Percentiles rank a stretch among this genome's conserved stretches.
Evolutionary conservation across 2,888 invertebrate species (phyloP).

Genomic region (Gymnosoma rotundatum): DNA sequence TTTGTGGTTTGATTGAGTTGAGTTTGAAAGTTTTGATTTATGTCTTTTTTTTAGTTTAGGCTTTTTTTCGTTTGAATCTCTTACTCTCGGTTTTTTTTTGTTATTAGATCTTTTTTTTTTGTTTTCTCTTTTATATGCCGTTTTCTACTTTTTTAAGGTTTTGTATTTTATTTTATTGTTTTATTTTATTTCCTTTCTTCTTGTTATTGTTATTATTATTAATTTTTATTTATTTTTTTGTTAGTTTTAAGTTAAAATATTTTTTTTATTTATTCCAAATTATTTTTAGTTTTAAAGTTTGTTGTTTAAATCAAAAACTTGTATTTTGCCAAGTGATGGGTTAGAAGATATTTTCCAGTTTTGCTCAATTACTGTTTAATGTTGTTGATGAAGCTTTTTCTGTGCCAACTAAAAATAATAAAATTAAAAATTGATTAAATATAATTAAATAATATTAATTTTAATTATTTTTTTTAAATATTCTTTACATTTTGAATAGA

Average conservation of each 20-base stretch:
- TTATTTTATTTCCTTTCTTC: slow-evolving; percentile 77
- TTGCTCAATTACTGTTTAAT: slow-evolving; percentile 56
- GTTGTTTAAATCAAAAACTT: slow-evolving; percentile 51
- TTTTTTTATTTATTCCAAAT: slow-evolving; percentile 60
- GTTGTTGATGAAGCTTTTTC: slow-evolving; percentile 15
- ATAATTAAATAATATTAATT: not conserved
- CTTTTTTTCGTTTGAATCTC: slow-evolving; percentile 34
- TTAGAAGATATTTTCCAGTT: slow-evolving; percentile 41
- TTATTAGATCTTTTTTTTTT: slow-evolving; percentile 51
- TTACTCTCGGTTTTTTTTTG: not conserved
- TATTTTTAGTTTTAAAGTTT: slow-evolving; percentile 52
- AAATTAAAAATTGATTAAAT: not conserved
- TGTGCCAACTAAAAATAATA: slow-evolving; percentile 55
- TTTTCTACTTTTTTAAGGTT: slow-evolving; percentile 46
- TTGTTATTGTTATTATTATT: slow-evolving; percentile 70
- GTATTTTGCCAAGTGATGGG: slow-evolving; percentile 64
- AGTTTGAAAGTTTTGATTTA: slow-evolving; percentile 3
- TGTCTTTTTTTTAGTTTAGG: not conserved
- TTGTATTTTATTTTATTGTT: slow-evolving; percentile 49
- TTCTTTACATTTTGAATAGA: not conserved
- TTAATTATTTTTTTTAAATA: not conserved
- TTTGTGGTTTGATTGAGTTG: not conserved
- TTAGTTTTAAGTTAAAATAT: slow-evolving; percentile 33
- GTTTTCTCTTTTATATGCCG: slow-evolving; percentile 54
- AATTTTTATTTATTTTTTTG: slow-evolving; percentile 46